Conservation (phyloP, 2,113 vertebrate genomes). For the Rhinogobius similis region DNA sequence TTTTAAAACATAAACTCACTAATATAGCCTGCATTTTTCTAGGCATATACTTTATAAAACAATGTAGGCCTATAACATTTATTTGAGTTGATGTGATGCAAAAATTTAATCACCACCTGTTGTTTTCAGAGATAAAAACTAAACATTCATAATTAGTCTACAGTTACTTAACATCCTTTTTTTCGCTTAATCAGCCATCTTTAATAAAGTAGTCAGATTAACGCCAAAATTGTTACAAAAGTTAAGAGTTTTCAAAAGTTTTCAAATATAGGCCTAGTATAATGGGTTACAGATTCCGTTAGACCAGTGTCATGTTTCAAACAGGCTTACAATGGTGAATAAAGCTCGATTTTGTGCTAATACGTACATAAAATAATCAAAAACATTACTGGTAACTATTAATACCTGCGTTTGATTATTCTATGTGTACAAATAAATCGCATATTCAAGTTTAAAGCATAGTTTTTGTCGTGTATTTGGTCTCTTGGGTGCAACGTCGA, state of each 20-base stretch:
- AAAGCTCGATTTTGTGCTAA: neutral
- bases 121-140: neutral
- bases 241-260: neutral
- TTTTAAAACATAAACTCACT: neutral
- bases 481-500: neutral
- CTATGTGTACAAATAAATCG: too few species aligned
- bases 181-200: too few species aligned
- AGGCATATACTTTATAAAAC: neutral
- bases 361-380: neutral
- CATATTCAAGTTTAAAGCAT: neutral
- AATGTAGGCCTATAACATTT: neutral
- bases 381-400: neutral
- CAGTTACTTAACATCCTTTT: too few species aligned
- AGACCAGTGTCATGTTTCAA: slow-evolving; percentile 2
- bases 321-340: neutral
- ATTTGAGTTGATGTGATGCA: neutral
- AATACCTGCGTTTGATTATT: neutral
- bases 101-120: neutral
- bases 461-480: neutral
- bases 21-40: neutral
- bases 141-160: too few species aligned
- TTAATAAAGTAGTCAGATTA: too few species aligned
- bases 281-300: slow-evolving; percentile 2
- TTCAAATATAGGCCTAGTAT: neutral
- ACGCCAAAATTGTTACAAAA: neutral